Base-by-base conservation (phyloP, 2,113 vertebrate genomes). In the Gobius niger region DNA sequence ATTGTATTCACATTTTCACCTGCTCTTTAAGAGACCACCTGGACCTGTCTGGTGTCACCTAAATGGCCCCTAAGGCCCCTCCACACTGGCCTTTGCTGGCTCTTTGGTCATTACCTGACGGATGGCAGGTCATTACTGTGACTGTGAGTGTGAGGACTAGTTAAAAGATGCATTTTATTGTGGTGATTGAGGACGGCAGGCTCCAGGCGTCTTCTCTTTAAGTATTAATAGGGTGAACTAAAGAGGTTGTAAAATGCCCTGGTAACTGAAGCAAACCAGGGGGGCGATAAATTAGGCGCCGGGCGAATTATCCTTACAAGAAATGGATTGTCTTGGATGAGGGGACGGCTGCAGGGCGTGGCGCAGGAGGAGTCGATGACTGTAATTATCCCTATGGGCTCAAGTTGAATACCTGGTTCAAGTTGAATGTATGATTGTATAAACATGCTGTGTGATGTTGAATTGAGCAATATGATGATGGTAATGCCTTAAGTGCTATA, bases 221-320 rank as follows among this genome's bases (percentile, higher is more conserved):
- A 83, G 72, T 79, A 83, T 88, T 84, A 81, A 84, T 83, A 76
- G 42, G 53, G 47, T 46, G 71, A 69, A 75, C 65, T 74, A 80
- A 83, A 87, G 63, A 72, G 68, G 63, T 67, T 80, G 75, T 79
- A 73, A 87, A 85, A 73, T 75, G 63, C 67, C 82, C 54, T 61
- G 60, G 70, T 82, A 72, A 68, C 68, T 72, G 70, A 80, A 77
- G 71, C 74, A 70, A 86, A 84, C 63, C 72, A 63, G 24, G 73
- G 24, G 60, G 70, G 80, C 73, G 54, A 70, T 73, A 41, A 64
- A 82, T 78, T 70, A 73, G 73, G 24, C 47, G 24, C n/a, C 34
- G 67, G 18, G 73, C 74, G 65, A 81, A 82, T 78, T 67, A 77
- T 75, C 68, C 56, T 54, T 47, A 50, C 61, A 74, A 63, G 40